A percentile compares a stretch with the other conserved stretches of the same genome.
These are phyloP conservation scores for Megalurothrips usitatus DNA, from an alignment of 2,888 invertebrate genomes.

Conservation along the genomic window DNA sequence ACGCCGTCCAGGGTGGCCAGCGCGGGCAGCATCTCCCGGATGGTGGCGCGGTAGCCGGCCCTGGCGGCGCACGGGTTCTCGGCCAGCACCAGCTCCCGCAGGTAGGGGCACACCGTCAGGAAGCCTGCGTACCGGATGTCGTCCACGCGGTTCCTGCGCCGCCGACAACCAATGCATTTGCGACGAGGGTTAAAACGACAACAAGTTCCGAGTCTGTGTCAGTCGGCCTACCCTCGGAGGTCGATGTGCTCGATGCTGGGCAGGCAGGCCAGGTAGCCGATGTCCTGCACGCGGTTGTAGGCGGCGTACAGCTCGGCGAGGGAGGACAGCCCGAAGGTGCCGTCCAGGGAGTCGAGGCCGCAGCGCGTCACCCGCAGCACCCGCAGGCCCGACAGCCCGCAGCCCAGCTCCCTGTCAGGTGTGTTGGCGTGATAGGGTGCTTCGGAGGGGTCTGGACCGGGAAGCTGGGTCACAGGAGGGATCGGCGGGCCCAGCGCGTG, in stretches of 20 bases:
- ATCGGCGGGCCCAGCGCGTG: too few species aligned
- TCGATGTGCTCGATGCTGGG: constrained; percentile 48
- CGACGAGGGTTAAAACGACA: too few species aligned
- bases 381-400: constrained; percentile 56
- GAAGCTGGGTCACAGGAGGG: too few species aligned
- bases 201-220: neutral
- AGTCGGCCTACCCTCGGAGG: constrained; percentile 46
- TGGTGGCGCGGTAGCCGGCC: constrained; percentile 8
- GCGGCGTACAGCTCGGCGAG: constrained; percentile 60
- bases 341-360: constrained; percentile 61
- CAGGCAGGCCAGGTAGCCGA: constrained; percentile 58
- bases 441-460: too few species aligned
- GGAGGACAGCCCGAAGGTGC: constrained; percentile 59
- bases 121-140: constrained; percentile 43
- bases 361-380: constrained; percentile 60
- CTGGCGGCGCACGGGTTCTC: constrained; percentile 45
- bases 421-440: too few species aligned
- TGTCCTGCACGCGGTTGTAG: constrained; percentile 58
- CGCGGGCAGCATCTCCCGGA: constrained; percentile 7
- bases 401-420: constrained; percentile 65
- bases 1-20: constrained; percentile 3
- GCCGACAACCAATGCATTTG: neutral
- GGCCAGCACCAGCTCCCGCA: constrained; percentile 44
- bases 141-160: constrained; percentile 43
- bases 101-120: constrained; percentile 44